Percentiles rank a stretch among this genome's conserved stretches.
These are phyloP conservation scores for Geotrypetes seraphini DNA, from an alignment of 2,797 vertebrate genomes.

Conservation along the genomic window DNA sequence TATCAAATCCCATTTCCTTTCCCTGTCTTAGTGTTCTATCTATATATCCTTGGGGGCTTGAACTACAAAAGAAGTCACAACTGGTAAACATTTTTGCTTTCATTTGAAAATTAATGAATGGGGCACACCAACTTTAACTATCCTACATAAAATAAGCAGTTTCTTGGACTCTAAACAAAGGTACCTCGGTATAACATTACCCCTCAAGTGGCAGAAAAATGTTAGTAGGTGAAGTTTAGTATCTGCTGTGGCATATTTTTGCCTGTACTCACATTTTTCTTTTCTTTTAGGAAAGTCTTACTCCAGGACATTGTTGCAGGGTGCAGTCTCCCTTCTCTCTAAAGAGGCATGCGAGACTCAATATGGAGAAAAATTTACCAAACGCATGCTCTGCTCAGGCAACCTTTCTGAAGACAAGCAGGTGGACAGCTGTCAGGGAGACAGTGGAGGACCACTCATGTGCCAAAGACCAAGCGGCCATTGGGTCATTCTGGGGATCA, in stretches of 20 bases:
- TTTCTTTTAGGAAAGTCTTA: constrained; percentile 65
- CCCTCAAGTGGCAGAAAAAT: too few species aligned
- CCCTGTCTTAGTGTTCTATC: too few species aligned
- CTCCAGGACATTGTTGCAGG: constrained; percentile 71
- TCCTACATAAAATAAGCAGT: too few species aligned
- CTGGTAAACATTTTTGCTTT: too few species aligned
- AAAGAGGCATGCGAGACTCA: constrained; percentile 58
- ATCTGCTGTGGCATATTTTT: neutral
- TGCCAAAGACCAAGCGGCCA: constrained; percentile 62
- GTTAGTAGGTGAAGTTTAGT: too few species aligned
- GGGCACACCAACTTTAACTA: too few species aligned
- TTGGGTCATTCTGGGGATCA: constrained; percentile 75
- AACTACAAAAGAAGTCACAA: too few species aligned
- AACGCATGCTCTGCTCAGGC: constrained; percentile 78
- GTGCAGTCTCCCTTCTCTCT: constrained; percentile 68
- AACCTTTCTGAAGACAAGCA: constrained; percentile 65
- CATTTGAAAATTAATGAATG: too few species aligned
- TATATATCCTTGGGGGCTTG: too few species aligned
- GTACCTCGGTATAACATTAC: too few species aligned
- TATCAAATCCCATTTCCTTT: too few species aligned
- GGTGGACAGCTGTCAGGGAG: constrained; percentile 80
- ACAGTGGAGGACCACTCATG: constrained; percentile 77
- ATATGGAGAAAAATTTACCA: constrained; percentile 66
- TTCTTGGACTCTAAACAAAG: too few species aligned
- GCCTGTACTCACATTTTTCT: constrained; percentile 15